Evolutionary conservation across 2,113 vertebrate genomes (phyloP), one percentile per base, ranked within the genome.

Genomic region (Crotalus tigris): DNA sequence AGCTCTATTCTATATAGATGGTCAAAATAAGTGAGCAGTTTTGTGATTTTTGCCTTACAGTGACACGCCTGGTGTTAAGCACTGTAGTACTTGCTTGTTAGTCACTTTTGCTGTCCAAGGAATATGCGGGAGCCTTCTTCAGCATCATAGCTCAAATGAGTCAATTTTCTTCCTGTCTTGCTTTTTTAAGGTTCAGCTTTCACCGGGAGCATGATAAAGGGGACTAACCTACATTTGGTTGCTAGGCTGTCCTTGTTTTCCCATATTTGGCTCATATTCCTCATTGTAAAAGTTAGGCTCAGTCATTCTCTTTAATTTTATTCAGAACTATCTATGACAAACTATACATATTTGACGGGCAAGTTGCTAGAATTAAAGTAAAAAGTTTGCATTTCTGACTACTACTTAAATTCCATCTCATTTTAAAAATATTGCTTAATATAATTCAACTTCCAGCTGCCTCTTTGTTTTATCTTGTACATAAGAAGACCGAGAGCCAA

Each of bases 401-500:
- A 9, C 21, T 49, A 64, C 54, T n/a, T 90, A 26, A 61, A 75
- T 69, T 95, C 81, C 75, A 24, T 55, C 90, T 85, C 24, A 88
- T 87, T 19, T 53, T 55, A 91, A 75, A 23, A 29, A 4, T 95
- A 91, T 95, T 91, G 91, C 75, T 81, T 81, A 81, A 81, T 44
- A 81, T 39, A 81, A 81, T 44, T 81, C 33, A 81, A 81, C 75
- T 44, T 81, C 75, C 75, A 44, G 39, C 19, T 81, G 33, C 86
- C 0, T 88, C 6, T 95, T 90, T 92, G 93, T 91, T 88, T 88
- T 94, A 46, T 96, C 92, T 92, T 93, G 54, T 92, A 26, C 1
- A 90, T 24, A 85, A 93, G 96, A 96, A 93, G 57, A 49, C 3
- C 94, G 87, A 90, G 54, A 59, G 92, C 53, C 29, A 88, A 87